Evolutionary conservation across 1,140 invertebrate genomes (phyloP).

Genomic region (Trigoniulus corallinus): DNA sequence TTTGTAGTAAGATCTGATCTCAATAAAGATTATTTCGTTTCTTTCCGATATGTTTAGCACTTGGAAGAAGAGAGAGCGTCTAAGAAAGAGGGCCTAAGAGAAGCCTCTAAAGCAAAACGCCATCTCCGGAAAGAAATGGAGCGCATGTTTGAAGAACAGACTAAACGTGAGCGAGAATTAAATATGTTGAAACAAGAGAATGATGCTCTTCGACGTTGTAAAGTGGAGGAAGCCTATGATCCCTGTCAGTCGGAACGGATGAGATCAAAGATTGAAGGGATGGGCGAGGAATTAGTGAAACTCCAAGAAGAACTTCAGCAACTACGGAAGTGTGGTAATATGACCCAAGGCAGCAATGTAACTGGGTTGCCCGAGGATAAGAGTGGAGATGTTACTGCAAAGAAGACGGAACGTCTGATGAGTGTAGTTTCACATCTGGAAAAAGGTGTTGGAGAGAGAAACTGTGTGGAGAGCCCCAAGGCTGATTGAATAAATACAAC

Average conservation of each 20-base stretch:
- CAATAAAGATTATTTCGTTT: not conserved
- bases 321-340: not conserved
- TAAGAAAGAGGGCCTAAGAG: constrained; percentile 3
- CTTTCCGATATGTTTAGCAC: constrained; percentile 3
- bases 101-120: constrained; percentile 7
- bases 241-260: not conserved
- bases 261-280: not conserved
- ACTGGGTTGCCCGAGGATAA: too few relatives aligned
- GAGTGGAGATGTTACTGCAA: too few relatives aligned
- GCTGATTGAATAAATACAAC: too few relatives aligned
- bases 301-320: not conserved
- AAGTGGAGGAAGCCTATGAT: not conserved
- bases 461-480: too few relatives aligned
- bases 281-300: not conserved
- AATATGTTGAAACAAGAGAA: not conserved
- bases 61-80: not conserved
- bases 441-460: too few relatives aligned
- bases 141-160: not conserved
- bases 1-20: not conserved
- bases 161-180: not conserved
- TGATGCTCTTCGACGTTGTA: not conserved
- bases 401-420: too few relatives aligned
- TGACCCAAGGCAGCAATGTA: too few relatives aligned
- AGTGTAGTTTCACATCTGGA: too few relatives aligned
- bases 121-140: constrained; percentile 3